phyloP scores from a whole-genome alignment of 1,140 invertebrate species.

The Euborellia annulipes region DNA sequence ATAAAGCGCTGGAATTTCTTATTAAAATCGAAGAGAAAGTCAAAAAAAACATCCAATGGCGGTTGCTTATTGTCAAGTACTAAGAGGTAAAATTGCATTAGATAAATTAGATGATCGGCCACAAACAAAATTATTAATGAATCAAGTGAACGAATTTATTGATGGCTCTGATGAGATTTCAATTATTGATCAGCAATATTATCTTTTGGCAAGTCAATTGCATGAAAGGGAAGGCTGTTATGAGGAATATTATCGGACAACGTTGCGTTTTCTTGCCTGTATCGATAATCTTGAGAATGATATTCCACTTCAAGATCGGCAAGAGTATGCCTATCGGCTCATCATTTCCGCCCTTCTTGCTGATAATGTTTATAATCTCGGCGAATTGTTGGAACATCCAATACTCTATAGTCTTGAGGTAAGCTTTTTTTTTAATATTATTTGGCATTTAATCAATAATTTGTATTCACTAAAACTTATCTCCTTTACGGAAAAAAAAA shows the following conservation, averaged over 20 bases:
- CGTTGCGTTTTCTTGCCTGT: constrained; percentile 47
- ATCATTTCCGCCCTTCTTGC: constrained; percentile 47
- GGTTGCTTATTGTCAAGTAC: constrained; percentile 33
- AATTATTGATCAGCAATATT: constrained; percentile 42
- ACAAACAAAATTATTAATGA: constrained; percentile 33
- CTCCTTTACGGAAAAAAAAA: too few relatives aligned
- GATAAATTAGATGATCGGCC: constrained; percentile 26
- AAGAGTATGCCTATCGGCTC: constrained; percentile 38
- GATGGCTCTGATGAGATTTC: constrained; percentile 38
- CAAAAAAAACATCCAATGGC: constrained; percentile 33
- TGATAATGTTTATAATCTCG: constrained; percentile 52
- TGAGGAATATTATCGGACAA: constrained; percentile 44
- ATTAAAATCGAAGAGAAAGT: constrained; percentile 36
- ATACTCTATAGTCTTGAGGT: constrained; percentile 36
- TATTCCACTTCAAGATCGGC: constrained; percentile 23
- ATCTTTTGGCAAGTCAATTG: constrained; percentile 41
- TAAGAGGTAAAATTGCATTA: constrained; percentile 32
- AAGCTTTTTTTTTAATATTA: too few relatives aligned
- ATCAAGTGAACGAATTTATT: constrained; percentile 34
- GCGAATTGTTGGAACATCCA: constrained; percentile 49
- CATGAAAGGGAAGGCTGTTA: constrained; percentile 37
- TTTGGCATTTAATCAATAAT: too few relatives aligned
- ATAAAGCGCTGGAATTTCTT: constrained; percentile 31
- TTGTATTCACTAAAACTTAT: too few relatives aligned
- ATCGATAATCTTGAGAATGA: constrained; percentile 21